Percentiles rank a stretch among this genome's conserved stretches.
phyloP scores from a whole-genome alignment of 2,888 invertebrate species.

The Zygogramma bicolorata region DNA sequence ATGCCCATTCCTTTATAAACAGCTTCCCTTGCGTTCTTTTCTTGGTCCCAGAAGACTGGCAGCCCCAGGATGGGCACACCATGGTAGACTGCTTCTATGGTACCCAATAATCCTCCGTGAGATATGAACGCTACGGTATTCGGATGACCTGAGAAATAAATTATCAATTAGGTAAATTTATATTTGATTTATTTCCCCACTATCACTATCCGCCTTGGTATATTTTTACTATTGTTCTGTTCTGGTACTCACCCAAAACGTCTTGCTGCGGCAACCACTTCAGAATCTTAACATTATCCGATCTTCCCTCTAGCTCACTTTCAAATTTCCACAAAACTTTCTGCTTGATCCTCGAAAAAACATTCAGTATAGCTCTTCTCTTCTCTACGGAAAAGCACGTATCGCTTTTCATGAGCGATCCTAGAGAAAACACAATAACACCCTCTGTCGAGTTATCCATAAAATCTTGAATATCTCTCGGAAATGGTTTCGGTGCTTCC shows the following conservation, averaged over 20 bases:
- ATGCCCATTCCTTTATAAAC: conserved; percentile 65
- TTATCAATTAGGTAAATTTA: neutral
- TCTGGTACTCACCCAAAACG: conserved; percentile 52
- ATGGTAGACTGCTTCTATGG: conserved; percentile 66
- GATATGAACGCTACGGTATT: conserved; percentile 66
- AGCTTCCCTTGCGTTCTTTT: conserved; percentile 66
- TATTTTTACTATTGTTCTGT: too few species aligned
- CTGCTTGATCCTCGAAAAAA: conserved; percentile 72
- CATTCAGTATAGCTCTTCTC: conserved; percentile 69
- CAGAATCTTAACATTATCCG: conserved; percentile 63
- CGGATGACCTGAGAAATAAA: conserved; percentile 60
- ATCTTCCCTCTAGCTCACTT: conserved; percentile 57
- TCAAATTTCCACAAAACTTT: conserved; percentile 78
- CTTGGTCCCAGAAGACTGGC: conserved; percentile 69
- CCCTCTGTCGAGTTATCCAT: conserved; percentile 70
- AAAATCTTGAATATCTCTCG: conserved; percentile 67
- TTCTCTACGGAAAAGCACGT: conserved; percentile 69
- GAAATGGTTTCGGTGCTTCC: conserved; percentile 53
- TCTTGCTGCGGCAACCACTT: conserved; percentile 60
- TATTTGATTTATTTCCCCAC: too few species aligned
- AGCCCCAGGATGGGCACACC: conserved; percentile 68
- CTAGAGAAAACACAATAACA: conserved; percentile 72
- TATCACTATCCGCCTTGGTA: too few species aligned
- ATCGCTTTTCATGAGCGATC: conserved; percentile 71
- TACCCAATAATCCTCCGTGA: conserved; percentile 67